These are phyloP conservation scores for Cephalopterus ornatus DNA, from an alignment of 2,113 vertebrate species.

Conservation along the genomic window DNA sequence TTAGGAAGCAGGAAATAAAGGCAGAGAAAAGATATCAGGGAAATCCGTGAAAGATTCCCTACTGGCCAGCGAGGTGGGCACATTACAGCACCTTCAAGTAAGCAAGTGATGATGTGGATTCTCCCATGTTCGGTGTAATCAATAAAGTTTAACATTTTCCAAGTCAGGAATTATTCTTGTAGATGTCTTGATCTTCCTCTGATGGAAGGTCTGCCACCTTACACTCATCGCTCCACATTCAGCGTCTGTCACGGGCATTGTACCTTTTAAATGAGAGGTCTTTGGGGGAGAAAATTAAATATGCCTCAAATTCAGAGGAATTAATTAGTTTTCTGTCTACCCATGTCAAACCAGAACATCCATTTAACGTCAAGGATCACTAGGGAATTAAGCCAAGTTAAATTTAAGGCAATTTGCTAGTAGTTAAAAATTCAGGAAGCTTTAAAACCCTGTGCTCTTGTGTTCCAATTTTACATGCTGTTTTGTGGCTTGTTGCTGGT, in stretches of 20 bases:
- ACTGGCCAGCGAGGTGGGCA: not conserved
- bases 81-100: not conserved
- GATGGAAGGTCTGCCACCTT: not conserved
- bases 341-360: slow-evolving; percentile 61
- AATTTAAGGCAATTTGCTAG: slow-evolving; percentile 67
- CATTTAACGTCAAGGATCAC: slow-evolving; percentile 57
- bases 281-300: slow-evolving; percentile 62
- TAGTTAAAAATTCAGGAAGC: slow-evolving; percentile 67
- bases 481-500: not conserved
- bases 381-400: slow-evolving; percentile 60
- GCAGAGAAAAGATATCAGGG: not conserved
- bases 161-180: not conserved
- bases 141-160: not conserved
- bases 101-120: not conserved
- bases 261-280: slow-evolving; percentile 35
- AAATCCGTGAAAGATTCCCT: not conserved
- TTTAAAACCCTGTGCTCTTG: slow-evolving; percentile 31
- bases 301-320: slow-evolving; percentile 60
- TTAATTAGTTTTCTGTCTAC: slow-evolving; percentile 65
- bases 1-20: not conserved
- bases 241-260: not conserved
- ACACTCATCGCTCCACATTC: not conserved
- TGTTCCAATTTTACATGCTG: slow-evolving; percentile 31
- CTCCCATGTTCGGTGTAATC: not conserved
- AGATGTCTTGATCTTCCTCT: not conserved